phyloP scores from a whole-genome alignment of 1,140 invertebrate species.

The Macrobrachium rosenbergii region DNA sequence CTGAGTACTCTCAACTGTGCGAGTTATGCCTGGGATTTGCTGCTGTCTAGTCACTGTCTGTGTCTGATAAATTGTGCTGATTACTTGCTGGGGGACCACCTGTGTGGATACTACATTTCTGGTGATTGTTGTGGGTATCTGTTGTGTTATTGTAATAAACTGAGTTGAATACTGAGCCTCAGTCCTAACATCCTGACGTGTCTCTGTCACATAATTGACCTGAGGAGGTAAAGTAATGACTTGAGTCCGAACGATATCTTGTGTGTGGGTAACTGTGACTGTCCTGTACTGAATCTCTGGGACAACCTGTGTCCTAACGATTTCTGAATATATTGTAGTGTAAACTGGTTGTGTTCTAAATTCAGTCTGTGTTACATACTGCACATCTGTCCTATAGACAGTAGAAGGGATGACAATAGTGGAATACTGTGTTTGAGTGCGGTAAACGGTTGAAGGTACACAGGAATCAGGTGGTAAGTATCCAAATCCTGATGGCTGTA shows the following conservation, averaged over 20 bases:
- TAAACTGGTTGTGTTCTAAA: conserved; percentile 34
- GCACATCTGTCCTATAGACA: conserved; percentile 47
- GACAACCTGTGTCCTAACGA: conserved; percentile 42
- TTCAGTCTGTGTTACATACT: conserved; percentile 41
- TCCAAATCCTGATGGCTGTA: conserved; percentile 11
- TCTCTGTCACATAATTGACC: conserved; percentile 52
- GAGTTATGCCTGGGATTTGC: conserved; percentile 54
- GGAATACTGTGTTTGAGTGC: conserved; percentile 46
- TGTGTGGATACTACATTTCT: conserved; percentile 60
- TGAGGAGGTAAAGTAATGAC: conserved; percentile 49
- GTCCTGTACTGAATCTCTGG: conserved; percentile 35
- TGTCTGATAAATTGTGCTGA: conserved; percentile 55
- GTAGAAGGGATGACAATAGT: conserved; percentile 50
- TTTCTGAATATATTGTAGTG: conserved; percentile 43
- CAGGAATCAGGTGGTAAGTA: conserved; percentile 42
- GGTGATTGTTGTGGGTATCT: conserved; percentile 46
- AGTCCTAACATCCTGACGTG: conserved; percentile 35
- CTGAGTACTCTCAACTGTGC: conserved; percentile 48
- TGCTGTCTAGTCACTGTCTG: conserved; percentile 49
- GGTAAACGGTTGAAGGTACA: conserved; percentile 48
- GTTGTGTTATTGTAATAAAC: conserved; percentile 45
- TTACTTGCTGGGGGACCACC: conserved; percentile 52
- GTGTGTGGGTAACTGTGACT: conserved; percentile 38
- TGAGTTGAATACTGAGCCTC: conserved; percentile 49
- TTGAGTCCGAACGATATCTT: conserved; percentile 41